Conservation (phyloP, 2,113 vertebrate genomes). For the Casuarius casuarius region DNA sequence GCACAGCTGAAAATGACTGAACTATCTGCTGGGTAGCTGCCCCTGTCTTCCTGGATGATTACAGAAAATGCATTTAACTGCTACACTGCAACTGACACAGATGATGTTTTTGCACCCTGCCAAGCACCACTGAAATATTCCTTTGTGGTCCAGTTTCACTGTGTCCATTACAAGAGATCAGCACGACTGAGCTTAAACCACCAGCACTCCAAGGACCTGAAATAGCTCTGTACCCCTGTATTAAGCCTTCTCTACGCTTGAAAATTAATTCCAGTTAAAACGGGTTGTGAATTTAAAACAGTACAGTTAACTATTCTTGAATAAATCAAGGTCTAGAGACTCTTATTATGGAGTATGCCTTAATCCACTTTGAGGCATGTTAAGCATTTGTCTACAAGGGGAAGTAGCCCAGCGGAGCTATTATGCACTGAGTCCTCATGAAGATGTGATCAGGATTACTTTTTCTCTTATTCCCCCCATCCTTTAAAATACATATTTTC, state of each 20-base stretch:
- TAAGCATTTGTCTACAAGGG: neutral
- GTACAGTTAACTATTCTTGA: neutral
- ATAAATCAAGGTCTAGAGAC: neutral
- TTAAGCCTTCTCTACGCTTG: neutral
- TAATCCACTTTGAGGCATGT: neutral
- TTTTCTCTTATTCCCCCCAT: neutral
- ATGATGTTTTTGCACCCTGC: neutral
- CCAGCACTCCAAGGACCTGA: neutral
- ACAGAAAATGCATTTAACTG: neutral
- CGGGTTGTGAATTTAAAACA: neutral
- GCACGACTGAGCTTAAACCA: neutral
- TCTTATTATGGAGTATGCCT: neutral
- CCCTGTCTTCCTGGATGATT: neutral
- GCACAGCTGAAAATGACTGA: neutral
- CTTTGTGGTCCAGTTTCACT: neutral
- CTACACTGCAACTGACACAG: neutral
- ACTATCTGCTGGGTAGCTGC: neutral
- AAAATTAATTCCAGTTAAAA: conserved; percentile 4
- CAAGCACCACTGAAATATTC: neutral
- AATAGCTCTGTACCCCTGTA: neutral
- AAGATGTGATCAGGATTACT: neutral
- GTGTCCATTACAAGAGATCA: neutral
- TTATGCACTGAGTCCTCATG: neutral
- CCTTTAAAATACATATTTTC: neutral
- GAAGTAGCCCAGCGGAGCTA: neutral